Base-by-base conservation (phyloP, 1,140 invertebrate genomes). In the Lanistes nyassanus region DNA sequence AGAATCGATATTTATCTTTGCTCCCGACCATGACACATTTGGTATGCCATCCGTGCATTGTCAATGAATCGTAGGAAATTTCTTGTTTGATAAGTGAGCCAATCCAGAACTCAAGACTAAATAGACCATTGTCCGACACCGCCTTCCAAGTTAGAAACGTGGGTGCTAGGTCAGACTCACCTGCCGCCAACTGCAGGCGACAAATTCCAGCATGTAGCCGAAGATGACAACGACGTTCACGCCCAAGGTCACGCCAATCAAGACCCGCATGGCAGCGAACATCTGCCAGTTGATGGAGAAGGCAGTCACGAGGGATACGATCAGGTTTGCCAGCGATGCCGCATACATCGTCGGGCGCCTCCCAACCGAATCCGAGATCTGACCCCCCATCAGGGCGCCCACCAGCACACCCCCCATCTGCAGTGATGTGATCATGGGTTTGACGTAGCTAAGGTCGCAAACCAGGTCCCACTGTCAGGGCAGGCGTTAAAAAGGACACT, bases 331-430 rank as follows among this genome's bases (percentile, higher is more conserved):
- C 7, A 76, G 58, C 9, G 55, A 58, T 21, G 65, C 37, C 4
- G 68, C 16, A 34, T 74, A 80, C 5, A 78, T 64, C 4, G 79
- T 74, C 53, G 74, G 76, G 47, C 76, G 75, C 9, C 82, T 68
- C 7, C 82, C 82, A 51, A 80, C 70, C 11, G 36, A 34, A 67
- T 83, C 82, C 13, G 76, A 76, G 1, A 77, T 21, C 53, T 82
- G 80, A 42, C 82, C 82, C 16, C 67, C 42, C 19, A 82, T n/a
- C 51, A 77, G 19, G n/a, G 76, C 77, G 3, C 82, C 82, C 21
- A 80, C 34, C 23, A 81, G 62, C 13, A 83, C 69, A 6, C 82
- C 82, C 4, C 55, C 67, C 82, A 83, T 83, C 51, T 82, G 80
- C 5, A 83, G 67, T 0, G 76, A 77, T 16, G 75, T 82, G 21